These are phyloP conservation scores for Lonchura striata DNA, from an alignment of 2,113 vertebrate genomes.

Conservation along the genomic window DNA sequence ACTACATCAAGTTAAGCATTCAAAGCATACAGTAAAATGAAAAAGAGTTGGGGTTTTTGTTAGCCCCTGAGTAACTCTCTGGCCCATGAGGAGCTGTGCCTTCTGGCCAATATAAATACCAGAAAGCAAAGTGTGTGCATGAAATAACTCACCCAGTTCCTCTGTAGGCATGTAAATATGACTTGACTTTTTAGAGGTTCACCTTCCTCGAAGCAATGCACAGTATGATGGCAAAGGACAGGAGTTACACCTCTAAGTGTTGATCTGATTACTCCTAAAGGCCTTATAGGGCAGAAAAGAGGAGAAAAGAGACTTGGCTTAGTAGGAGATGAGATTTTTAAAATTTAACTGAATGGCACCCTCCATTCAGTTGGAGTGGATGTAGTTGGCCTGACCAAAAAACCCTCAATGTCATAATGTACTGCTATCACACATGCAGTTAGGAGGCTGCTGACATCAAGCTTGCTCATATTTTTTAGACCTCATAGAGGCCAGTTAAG, in stretches of 20 bases:
- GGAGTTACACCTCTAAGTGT: neutral
- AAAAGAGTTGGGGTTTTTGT: accelerated
- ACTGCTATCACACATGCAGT: neutral
- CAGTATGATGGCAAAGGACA: neutral
- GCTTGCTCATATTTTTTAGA: neutral
- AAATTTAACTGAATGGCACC: neutral
- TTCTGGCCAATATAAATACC: neutral
- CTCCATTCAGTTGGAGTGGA: neutral
- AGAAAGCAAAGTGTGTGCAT: neutral
- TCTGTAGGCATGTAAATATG: neutral
- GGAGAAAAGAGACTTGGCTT: neutral
- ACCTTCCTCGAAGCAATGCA: neutral
- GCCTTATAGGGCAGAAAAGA: neutral
- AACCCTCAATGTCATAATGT: neutral
- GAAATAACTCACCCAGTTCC: neutral
- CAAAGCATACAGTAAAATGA: neutral
- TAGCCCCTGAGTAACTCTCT: neutral
- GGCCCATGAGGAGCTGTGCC: neutral
- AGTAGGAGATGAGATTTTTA: neutral
- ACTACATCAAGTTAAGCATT: neutral
- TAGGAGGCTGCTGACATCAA: neutral
- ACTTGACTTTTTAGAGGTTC: neutral
- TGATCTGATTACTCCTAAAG: neutral
- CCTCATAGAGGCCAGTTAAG: neutral
- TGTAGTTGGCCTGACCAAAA: neutral